phyloP scores from a whole-genome alignment of 1,140 invertebrate species.

The Dreissena rostriformis region DNA sequence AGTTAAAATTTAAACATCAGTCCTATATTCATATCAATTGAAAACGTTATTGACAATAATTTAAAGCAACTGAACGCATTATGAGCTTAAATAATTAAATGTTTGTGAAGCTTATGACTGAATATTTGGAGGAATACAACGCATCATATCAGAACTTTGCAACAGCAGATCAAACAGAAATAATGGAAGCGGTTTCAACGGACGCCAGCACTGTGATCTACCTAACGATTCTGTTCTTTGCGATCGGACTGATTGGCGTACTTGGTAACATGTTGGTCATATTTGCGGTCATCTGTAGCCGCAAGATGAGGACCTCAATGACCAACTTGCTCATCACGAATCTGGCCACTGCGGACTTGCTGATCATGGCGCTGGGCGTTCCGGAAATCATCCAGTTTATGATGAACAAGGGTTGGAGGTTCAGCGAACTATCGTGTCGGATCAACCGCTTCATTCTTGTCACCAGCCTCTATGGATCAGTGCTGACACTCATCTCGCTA shows the following conservation, averaged over 20 bases:
- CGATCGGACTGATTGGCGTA: conserved; percentile 72
- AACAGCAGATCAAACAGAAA: neutral
- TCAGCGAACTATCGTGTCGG: conserved; percentile 75
- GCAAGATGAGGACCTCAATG: conserved; percentile 77
- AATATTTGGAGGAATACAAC: neutral
- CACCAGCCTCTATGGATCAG: conserved; percentile 78
- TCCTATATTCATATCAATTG: no score
- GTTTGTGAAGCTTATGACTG: conserved; percentile 19
- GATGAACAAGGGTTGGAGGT: conserved; percentile 78
- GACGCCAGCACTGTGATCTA: conserved; percentile 41
- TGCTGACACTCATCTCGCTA: conserved; percentile 79
- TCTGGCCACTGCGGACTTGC: conserved; percentile 79
- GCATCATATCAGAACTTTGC: neutral
- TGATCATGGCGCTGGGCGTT: conserved; percentile 79
- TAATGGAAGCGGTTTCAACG: neutral
- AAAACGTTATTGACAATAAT: no score
- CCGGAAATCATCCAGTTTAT: conserved; percentile 81
- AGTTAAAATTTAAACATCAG: no score
- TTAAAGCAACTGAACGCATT: no score
- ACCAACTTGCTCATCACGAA: conserved; percentile 81
- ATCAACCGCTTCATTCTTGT: conserved; percentile 77
- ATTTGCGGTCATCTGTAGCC: conserved; percentile 77
- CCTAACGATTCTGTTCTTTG: conserved; percentile 65
- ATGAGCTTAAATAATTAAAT: conserved; percentile 26
- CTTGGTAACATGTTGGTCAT: conserved; percentile 80